Evolutionary conservation across 2,888 invertebrate genomes (phyloP).

Genomic region (Noctua comes): DNA sequence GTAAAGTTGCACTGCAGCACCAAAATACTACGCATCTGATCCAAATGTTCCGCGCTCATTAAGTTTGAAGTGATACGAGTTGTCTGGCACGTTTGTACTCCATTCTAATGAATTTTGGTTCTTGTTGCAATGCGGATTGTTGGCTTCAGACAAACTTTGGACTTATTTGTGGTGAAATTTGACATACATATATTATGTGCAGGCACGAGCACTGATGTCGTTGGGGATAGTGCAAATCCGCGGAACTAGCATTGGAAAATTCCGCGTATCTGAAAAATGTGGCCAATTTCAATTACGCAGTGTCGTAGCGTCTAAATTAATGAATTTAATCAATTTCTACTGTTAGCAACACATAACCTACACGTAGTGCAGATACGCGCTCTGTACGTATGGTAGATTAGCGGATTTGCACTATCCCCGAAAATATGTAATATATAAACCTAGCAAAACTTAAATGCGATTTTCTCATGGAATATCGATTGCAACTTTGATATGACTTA

Average conservation of each 20-base stretch:
- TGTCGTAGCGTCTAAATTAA: too few species aligned
- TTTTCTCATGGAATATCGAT: neutral
- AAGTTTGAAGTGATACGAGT: conserved; percentile 22
- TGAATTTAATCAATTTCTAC: too few species aligned
- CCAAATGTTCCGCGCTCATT: conserved; percentile 24
- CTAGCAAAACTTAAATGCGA: neutral
- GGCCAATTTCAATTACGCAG: too few species aligned
- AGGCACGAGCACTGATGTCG: too few species aligned
- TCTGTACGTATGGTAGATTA: too few species aligned
- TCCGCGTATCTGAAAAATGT: too few species aligned
- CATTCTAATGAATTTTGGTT: conserved; percentile 28
- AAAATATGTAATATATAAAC: neutral
- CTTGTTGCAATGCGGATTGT: conserved; percentile 14
- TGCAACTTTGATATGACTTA: neutral
- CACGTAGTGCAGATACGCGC: too few species aligned
- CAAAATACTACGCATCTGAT: conserved; percentile 11
- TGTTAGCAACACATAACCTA: too few species aligned
- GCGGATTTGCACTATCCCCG: too few species aligned
- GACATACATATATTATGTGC: neutral
- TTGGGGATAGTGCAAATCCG: too few species aligned
- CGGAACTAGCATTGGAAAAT: too few species aligned
- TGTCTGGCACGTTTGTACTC: conserved; percentile 1
- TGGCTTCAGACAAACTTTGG: conserved; percentile 1
- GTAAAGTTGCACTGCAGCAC: neutral
- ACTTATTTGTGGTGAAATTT: conserved; percentile 7